Evolutionary conservation across 2,888 invertebrate species (phyloP).

Genomic region (Megaustenia siamemsis): DNA sequence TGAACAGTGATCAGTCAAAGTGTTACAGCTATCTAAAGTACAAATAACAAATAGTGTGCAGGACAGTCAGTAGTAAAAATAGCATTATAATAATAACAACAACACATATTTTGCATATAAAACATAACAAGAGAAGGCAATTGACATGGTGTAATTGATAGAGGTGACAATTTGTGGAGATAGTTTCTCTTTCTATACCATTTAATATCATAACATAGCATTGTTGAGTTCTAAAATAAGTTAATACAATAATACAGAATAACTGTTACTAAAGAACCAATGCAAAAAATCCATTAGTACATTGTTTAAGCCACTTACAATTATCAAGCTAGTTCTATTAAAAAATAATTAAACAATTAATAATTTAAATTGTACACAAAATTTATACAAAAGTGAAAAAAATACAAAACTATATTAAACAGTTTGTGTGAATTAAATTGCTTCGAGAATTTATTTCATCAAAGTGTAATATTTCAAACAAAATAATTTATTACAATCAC

Average conservation of each 20-base stretch:
- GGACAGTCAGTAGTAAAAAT: slow-evolving; percentile 26
- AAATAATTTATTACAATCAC: slow-evolving; percentile 23
- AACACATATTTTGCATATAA: slow-evolving; percentile 37
- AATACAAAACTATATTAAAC: slow-evolving; percentile 15
- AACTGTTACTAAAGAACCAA: not conserved
- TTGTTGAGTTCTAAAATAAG: slow-evolving; percentile 3
- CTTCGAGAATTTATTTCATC: slow-evolving; percentile 1
- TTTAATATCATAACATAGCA: slow-evolving; percentile 4
- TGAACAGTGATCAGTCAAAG: not conserved
- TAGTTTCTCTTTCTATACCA: not conserved
- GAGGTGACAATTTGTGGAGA: not conserved
- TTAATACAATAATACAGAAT: not conserved
- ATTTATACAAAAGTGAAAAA: slow-evolving; percentile 49
- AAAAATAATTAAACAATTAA: not conserved
- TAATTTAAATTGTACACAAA: not conserved
- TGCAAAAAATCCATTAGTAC: not conserved
- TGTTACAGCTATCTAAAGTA: slow-evolving; percentile 17
- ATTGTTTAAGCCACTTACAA: slow-evolving; percentile 11
- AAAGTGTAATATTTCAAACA: slow-evolving; percentile 27
- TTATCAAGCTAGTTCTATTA: slow-evolving; percentile 12
- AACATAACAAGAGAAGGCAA: slow-evolving; percentile 53
- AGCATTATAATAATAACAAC: slow-evolving; percentile 42
- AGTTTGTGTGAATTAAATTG: slow-evolving; percentile 5
- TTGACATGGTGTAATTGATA: slow-evolving; percentile 25
- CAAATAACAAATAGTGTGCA: slow-evolving; percentile 33